phyloP scores from a whole-genome alignment of 2,888 invertebrate genomes.

The Tinea semifulvella region DNA sequence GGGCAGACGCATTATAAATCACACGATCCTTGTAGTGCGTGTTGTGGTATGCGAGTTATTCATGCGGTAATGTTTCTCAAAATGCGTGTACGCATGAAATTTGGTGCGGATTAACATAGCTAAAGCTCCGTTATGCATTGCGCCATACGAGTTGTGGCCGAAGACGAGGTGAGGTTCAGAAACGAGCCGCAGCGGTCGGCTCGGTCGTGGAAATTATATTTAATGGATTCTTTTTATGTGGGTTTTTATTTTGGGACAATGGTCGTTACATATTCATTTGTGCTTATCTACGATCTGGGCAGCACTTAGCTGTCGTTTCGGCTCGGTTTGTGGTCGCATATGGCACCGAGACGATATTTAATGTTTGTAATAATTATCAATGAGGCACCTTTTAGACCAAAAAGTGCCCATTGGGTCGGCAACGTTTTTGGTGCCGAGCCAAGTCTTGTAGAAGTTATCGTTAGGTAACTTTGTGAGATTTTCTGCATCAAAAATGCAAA shows the following conservation, averaged over 20 bases:
- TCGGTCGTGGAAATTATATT: background rate
- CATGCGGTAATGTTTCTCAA: background rate
- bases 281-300: conserved; percentile 54
- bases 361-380: no score
- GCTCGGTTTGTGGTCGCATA: conserved; percentile 2
- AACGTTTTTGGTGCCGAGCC: no score
- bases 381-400: no score
- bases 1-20: background rate
- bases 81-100: conserved; percentile 36
- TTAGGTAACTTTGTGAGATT: no score
- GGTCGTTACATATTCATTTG: conserved; percentile 59
- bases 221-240: conserved; percentile 41
- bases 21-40: background rate
- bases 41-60: background rate
- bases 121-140: conserved; percentile 49
- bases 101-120: conserved; percentile 63
- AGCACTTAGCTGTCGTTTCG: conserved; percentile 30
- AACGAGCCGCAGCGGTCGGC: conserved; percentile 18
- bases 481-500: no score
- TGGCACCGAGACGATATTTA: no score
- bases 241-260: conserved; percentile 44
- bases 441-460: no score
- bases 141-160: background rate
- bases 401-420: no score
- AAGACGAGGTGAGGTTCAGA: conserved; percentile 18